Conservation (phyloP, 35 echinoderm and acorn worm species). For the Heliocidaris erythrogramma region DNA sequence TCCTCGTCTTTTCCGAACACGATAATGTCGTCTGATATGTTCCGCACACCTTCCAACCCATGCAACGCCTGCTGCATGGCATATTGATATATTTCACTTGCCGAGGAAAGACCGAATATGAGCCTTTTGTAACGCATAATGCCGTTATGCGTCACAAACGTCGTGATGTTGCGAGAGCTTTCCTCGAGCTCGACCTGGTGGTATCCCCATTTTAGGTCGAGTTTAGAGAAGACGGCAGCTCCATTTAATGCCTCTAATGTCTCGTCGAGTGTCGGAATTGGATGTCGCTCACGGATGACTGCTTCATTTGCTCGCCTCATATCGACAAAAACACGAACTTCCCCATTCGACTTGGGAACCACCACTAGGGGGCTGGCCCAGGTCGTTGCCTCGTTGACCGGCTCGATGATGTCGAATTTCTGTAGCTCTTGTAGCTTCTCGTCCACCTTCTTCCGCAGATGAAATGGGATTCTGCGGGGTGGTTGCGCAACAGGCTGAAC, state of each 20-base stretch:
- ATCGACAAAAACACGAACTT: constrained; percentile 58
- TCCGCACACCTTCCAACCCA: not conserved
- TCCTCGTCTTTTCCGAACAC: not conserved
- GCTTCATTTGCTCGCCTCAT: constrained; percentile 69
- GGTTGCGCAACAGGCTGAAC: constrained; percentile 60
- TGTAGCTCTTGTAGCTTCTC: constrained; percentile 41
- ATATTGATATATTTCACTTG: constrained; percentile 67
- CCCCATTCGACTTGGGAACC: constrained; percentile 46
- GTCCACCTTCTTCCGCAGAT: constrained; percentile 65
- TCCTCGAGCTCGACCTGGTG: constrained; percentile 59
- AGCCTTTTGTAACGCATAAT: constrained; percentile 63
- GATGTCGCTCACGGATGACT: constrained; percentile 53
- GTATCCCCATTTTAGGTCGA: constrained; percentile 71
- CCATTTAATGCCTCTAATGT: constrained; percentile 53
- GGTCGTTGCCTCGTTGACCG: constrained; percentile 50
- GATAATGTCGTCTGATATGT: constrained; percentile 21
- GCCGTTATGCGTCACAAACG: constrained; percentile 61
- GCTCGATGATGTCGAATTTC: too few species aligned
- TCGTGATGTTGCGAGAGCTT: constrained; percentile 60
- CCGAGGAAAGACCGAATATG: constrained; percentile 62
- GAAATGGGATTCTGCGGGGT: constrained; percentile 66
- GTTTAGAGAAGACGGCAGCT: constrained; percentile 53
- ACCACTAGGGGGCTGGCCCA: constrained; percentile 44
- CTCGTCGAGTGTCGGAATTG: constrained; percentile 71
- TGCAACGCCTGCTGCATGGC: constrained; percentile 16